Conservation (phyloP, 92 coral and sea anemone genomes). For the Chrysogorgia sp. region DNA sequence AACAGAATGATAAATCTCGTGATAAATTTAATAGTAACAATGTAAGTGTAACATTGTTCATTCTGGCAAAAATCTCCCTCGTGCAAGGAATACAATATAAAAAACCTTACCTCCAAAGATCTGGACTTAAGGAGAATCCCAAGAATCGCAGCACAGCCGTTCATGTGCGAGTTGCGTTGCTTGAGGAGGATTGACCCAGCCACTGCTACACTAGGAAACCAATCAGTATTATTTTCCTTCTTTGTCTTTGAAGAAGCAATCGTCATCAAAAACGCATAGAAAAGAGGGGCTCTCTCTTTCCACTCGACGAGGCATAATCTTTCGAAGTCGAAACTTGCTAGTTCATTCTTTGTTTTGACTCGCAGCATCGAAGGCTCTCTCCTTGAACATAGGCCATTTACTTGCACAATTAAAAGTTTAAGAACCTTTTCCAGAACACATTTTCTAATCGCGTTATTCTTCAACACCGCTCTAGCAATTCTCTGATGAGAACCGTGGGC, state of each 20-base stretch:
- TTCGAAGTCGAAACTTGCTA: constrained; percentile 15
- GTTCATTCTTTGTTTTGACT: constrained; percentile 22
- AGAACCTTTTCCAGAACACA: constrained; percentile 45
- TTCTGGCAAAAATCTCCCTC: too few relatives aligned
- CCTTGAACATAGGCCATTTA: constrained; percentile 47
- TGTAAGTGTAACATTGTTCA: too few relatives aligned
- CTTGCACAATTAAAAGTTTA: constrained; percentile 41
- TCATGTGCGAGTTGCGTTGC: constrained; percentile 64
- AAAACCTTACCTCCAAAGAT: constrained; percentile 59
- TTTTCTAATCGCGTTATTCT: constrained; percentile 25
- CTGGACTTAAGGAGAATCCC: constrained; percentile 67
- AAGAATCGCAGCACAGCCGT: constrained; percentile 63
- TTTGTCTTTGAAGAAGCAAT: constrained; percentile 8
- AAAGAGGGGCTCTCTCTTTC: constrained; percentile 29
- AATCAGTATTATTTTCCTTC: too few relatives aligned
- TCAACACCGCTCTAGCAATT: too few relatives aligned
- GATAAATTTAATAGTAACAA: too few relatives aligned
- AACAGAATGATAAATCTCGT: too few relatives aligned
- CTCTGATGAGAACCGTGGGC: constrained; percentile 29
- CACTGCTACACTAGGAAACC: too few relatives aligned
- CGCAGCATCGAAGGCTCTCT: constrained; percentile 32
- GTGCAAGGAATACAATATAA: too few relatives aligned
- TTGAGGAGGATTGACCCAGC: constrained; percentile 73
- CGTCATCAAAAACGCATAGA: constrained; percentile 38
- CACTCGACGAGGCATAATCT: constrained; percentile 18